These are phyloP conservation scores for Phoebastria nigripes DNA, from an alignment of 2,797 vertebrate species.

Conservation along the genomic window DNA sequence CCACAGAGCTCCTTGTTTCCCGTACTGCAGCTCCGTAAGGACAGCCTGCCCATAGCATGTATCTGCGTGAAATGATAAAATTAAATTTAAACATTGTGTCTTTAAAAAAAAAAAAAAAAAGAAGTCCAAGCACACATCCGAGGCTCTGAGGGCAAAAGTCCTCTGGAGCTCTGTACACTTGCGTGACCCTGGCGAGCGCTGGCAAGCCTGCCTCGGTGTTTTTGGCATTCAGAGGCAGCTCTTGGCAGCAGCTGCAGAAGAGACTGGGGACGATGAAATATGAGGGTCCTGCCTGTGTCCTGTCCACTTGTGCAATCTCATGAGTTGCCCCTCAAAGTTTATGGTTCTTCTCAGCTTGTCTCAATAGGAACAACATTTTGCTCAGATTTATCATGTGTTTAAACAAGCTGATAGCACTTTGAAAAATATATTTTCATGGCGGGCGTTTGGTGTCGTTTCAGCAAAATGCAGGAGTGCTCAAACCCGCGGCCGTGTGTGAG, in stretches of 20 bases:
- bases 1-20: background rate
- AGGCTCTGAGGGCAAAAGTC: background rate
- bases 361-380: background rate
- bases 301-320: background rate
- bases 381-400: conserved; percentile 24
- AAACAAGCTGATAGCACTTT: background rate
- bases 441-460: background rate
- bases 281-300: background rate
- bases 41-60: background rate
- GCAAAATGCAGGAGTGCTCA: background rate
- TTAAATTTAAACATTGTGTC: background rate
- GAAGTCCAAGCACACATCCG: background rate
- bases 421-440: background rate
- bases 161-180: background rate
- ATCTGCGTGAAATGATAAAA: background rate
- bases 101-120: background rate
- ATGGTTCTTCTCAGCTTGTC: conserved; percentile 3
- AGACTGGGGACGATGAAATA: background rate
- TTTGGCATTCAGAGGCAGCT: background rate
- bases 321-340: background rate
- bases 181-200: background rate
- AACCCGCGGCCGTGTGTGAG: background rate
- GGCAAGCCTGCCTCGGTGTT: background rate
- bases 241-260: background rate
- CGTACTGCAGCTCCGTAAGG: background rate